Conservation (phyloP, 2,113 vertebrate species). For the Equus quagga region DNA sequence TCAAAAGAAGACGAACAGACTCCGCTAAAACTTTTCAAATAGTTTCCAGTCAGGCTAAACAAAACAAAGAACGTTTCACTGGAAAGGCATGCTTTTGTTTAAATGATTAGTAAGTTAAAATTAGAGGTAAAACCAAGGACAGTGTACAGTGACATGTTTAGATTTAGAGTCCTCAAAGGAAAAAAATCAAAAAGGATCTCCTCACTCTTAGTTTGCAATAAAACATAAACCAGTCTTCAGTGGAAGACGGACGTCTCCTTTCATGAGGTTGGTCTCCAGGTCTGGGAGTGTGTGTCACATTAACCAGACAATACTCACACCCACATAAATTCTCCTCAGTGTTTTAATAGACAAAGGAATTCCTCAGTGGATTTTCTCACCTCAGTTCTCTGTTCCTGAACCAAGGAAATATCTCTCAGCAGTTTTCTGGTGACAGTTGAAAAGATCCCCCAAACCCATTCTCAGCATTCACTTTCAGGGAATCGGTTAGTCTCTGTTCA, state of each 20-base stretch:
- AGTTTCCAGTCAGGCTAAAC: conserved; percentile 63
- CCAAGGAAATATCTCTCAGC: not conserved
- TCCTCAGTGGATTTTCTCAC: conserved; percentile 21
- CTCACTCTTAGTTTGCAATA: not conserved
- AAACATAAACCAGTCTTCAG: conserved; percentile 8
- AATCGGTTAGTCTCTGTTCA: not conserved
- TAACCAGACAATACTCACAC: not conserved
- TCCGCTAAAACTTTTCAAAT: conserved; percentile 61
- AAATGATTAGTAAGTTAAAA: conserved; percentile 63
- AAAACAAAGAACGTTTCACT: conserved; percentile 67
- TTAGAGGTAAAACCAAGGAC: conserved; percentile 45
- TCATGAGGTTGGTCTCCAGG: not conserved
- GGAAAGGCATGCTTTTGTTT: conserved; percentile 69
- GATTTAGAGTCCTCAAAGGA: conserved; percentile 42
- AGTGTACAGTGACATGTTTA: conserved; percentile 67
- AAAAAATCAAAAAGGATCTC: not conserved
- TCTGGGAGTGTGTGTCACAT: not conserved
- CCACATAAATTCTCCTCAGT: not conserved
- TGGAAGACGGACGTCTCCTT: not conserved
- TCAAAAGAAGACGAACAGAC: conserved; percentile 65
- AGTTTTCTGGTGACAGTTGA: not conserved
- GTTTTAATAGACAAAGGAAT: conserved; percentile 5
- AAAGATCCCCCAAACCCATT: not conserved
- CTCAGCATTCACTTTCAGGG: not conserved
- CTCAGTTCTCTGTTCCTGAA: not conserved